Base-by-base conservation (phyloP, 2,888 invertebrate species). In the Ormyrus nitidulus region DNA sequence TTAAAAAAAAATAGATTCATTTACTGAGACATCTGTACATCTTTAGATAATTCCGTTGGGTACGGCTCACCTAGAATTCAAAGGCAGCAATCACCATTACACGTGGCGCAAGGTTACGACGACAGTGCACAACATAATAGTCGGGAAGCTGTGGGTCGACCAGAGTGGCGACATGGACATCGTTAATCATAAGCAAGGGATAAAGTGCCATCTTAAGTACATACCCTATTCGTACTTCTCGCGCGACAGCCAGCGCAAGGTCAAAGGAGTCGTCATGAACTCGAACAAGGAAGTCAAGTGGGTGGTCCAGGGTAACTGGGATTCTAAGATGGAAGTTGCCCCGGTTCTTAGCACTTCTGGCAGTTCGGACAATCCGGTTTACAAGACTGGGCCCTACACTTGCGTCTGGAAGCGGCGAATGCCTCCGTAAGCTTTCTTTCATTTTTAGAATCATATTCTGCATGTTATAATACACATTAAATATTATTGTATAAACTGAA, bases 81-180 rank as follows among this genome's bases (percentile, higher is more conserved):
- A 91, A 46, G 89, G 90, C 80, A 92, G 92, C 86, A 95, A 95
- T 58, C 96, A 97, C 91, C 97, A 97, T 89, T 99, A 97, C 92
- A 96, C 98, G 7, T 99, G 99, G 98, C 94, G 98, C 85, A 99
- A 99, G 93, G 96, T 99, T 73, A 99, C 98, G 44, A 99, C 99
- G 44, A 99, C 99, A 6, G 98, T 99, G 71, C 99, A 99, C 93
- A 99, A 99, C 91, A 99, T 99, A 87, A 99, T 99, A 86, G 99
- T 99, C 79, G 99, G 99, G 84, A 98, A 97, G 91, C 93, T 99
- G 85, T 99, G 99, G 99, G 98, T 99, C 80, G 99, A 99, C 92
- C 98, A 99, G 91, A 98, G 99, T 90, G 99, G 99, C 65, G 99
- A 99, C 90, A 99, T 98, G 97, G 98, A 99, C 91, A 99, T 99